Evolutionary conservation across 2,888 invertebrate species (phyloP), one percentile per base, ranked within the genome.

Genomic region (Amorpha juglandis): DNA sequence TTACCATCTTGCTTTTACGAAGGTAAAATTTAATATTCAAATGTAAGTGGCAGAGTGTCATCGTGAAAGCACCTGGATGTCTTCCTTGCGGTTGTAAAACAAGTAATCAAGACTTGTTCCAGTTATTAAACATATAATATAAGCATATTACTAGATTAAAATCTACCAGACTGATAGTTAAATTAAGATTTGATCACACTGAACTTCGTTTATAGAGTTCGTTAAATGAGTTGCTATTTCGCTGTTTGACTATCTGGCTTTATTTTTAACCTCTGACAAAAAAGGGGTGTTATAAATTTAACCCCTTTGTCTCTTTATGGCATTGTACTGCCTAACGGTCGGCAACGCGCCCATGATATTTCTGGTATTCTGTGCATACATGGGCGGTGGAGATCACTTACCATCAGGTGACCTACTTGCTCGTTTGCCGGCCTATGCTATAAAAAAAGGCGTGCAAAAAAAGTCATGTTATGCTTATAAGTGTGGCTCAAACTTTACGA

Each of bases 141-240:
- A 68, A 62, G 62, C 63, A 62, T 68, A 62, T 63, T 52, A 68
- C 52, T 51, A 45, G 63, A 64, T 68, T 68, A 68, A 52, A 68
- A 62, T 63, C 63, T 51, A 53, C 63, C 62, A 63, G 50, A 62
- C 47, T 55, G 64, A 38, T 64, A 64, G 45, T 66, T 62, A 58
- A 58, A 19, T 45, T 58, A 55, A 65, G 64, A 6, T 48, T 47
- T 33, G 16, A n/a, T 65, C 55, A 65, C 64, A 65, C 58, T 38
- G 21, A 16, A n/a, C 14, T 21, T 33, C 27, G 47, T 21, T 42
- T 27, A 27, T 27, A 27, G 27, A 27, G 27, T 27, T 27, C 27
- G 27, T 27, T 1, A 27, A 27, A 27, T 27, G 27, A 27, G 27
- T 27, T 27, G 27, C 27, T 27, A 27, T 27, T 27, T 27, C n/a